These are phyloP conservation scores for Alauda arvensis DNA, from an alignment of 2,797 vertebrate genomes.

Conservation along the genomic window DNA sequence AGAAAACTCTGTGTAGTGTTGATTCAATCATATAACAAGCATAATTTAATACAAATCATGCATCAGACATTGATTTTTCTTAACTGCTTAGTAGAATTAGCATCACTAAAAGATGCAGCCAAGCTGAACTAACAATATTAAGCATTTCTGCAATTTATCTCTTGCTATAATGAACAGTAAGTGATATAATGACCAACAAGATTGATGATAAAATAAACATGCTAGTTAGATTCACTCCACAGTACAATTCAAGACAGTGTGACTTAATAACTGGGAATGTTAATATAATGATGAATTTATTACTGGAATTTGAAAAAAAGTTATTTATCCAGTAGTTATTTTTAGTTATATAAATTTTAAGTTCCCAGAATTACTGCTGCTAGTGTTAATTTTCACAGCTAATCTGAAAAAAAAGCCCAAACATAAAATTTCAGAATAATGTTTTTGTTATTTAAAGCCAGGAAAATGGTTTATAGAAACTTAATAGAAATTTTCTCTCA, in stretches of 20 bases:
- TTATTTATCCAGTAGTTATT: background rate
- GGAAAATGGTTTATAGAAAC: background rate
- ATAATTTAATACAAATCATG: conserved; percentile 72
- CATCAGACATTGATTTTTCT: conserved; percentile 73
- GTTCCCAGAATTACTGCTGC: background rate
- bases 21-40: conserved; percentile 71
- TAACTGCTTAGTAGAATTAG: conserved; percentile 70
- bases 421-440: background rate
- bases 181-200: conserved; percentile 70
- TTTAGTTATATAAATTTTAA: background rate
- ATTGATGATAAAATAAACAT: conserved; percentile 73
- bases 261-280: background rate
- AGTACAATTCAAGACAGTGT: conserved; percentile 23
- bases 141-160: conserved; percentile 72
- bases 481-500: background rate
- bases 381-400: background rate
- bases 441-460: background rate
- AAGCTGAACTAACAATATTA: conserved; percentile 75
- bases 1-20: conserved; percentile 67
- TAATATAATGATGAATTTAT: background rate
- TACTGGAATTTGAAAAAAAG: background rate
- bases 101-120: conserved; percentile 66
- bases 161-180: conserved; percentile 69
- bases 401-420: background rate
- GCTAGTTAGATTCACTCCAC: conserved; percentile 53